A percentile compares a stretch with the other conserved stretches of the same genome.
Evolutionary conservation across 2,797 vertebrate genomes (phyloP).

Genomic region (Borostomias antarcticus): DNA sequence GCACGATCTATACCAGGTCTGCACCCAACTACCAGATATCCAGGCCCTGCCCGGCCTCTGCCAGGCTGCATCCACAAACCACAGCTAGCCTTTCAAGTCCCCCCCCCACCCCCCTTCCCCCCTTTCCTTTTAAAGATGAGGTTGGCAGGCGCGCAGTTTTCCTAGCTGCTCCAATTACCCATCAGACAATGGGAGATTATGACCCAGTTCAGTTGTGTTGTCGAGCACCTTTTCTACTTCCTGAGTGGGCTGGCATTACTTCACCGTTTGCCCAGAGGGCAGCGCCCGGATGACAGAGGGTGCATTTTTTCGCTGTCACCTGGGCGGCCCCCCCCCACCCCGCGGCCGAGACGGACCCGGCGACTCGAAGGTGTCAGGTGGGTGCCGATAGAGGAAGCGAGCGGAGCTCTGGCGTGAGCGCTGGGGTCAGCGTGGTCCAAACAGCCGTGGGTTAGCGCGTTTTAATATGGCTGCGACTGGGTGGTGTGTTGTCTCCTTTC

Average conservation of each 20-base stretch:
- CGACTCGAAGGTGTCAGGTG: constrained; percentile 57
- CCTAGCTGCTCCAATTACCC: constrained; percentile 45
- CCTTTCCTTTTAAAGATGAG: constrained; percentile 35
- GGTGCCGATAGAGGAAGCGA: constrained; percentile 43
- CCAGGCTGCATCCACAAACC: constrained; percentile 9
- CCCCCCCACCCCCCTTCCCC: constrained; percentile 10
- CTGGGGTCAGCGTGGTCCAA: too few relatives aligned
- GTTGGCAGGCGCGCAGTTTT: constrained; percentile 33
- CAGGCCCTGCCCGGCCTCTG: constrained; percentile 28
- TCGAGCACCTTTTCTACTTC: constrained; percentile 35
- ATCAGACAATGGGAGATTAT: constrained; percentile 52
- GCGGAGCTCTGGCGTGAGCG: too few relatives aligned
- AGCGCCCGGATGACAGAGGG: constrained; percentile 60
- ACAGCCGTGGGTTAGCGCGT: too few relatives aligned
- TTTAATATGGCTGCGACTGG: too few relatives aligned
- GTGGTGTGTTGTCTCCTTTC: too few relatives aligned
- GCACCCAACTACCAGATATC: not conserved
- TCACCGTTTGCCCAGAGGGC: constrained; percentile 54
- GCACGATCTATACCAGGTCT: constrained; percentile 32
- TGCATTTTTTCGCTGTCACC: constrained; percentile 61
- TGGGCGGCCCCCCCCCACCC: constrained; percentile 46
- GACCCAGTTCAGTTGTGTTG: constrained; percentile 37
- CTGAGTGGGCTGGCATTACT: constrained; percentile 70
- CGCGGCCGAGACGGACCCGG: constrained; percentile 52
- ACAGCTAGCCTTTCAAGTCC: constrained; percentile 40